Evolutionary conservation across 2,113 vertebrate genomes (phyloP).

Genomic region (Mobula hypostoma): DNA sequence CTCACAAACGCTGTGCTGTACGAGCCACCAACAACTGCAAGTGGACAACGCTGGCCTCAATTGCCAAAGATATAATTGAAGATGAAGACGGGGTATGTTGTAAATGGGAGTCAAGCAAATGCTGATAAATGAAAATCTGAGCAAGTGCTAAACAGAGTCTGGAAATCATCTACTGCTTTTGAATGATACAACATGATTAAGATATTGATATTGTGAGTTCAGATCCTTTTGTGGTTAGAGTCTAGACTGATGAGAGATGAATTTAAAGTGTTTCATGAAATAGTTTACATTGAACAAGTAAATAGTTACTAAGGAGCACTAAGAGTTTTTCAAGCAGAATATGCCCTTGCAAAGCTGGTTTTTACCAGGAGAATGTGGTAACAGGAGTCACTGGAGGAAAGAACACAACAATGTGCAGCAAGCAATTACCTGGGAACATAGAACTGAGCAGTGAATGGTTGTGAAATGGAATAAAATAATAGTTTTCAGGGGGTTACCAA

Average conservation of each 20-base stretch:
- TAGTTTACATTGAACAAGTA: neutral
- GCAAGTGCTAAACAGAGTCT: neutral
- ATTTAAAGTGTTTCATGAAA: neutral
- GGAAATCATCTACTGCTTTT: neutral
- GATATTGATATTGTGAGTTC: neutral
- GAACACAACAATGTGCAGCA: no score
- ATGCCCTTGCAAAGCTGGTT: no score
- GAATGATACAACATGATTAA: neutral
- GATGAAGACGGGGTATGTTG: slow-evolving; percentile 88
- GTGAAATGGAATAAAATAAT: no score
- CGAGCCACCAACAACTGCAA: slow-evolving; percentile 93
- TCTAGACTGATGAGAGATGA: neutral
- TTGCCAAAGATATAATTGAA: slow-evolving; percentile 93
- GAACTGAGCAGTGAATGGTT: neutral
- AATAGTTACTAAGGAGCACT: no score
- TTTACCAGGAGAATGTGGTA: no score
- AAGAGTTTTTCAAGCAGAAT: no score
- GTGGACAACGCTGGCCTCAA: slow-evolving; percentile 93
- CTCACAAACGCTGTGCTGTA: slow-evolving; percentile 90
- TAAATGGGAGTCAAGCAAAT: neutral
- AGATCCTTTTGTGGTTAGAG: neutral
- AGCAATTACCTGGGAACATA: no score
- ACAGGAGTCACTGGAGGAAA: no score
- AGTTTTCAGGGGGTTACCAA: neutral
- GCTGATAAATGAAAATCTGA: neutral